Conservation (phyloP, 92 coral and sea anemone species). For the Epizoanthus stellaris region DNA sequence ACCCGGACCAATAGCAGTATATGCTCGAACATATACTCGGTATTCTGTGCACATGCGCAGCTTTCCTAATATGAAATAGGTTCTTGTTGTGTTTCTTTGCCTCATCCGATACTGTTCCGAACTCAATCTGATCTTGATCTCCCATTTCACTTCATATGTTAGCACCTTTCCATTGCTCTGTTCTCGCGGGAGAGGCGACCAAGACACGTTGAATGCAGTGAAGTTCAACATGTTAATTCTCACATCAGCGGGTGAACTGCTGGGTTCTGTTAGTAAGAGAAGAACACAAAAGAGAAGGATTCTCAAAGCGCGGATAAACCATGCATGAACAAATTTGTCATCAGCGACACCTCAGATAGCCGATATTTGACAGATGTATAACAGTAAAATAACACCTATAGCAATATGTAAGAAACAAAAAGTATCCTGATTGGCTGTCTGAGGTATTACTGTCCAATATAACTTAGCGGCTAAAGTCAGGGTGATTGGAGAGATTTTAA, state of each 20-base stretch:
- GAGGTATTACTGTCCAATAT: no score
- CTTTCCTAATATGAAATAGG: slow-evolving; percentile 11
- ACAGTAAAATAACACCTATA: no score
- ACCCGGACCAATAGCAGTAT: slow-evolving; percentile 66
- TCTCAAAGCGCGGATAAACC: no score
- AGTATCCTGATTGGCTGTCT: no score
- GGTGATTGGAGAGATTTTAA: no score
- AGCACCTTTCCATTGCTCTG: slow-evolving; percentile 42
- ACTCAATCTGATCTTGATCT: neutral
- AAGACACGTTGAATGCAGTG: slow-evolving; percentile 39
- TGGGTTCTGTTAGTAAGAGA: slow-evolving; percentile 26
- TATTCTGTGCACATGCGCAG: slow-evolving; percentile 36
- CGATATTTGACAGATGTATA: no score
- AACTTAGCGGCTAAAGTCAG: no score
- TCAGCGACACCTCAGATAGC: no score
- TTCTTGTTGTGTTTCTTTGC: slow-evolving; percentile 11
- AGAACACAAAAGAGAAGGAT: neutral
- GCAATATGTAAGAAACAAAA: no score
- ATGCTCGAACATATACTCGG: slow-evolving; percentile 59
- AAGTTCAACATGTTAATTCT: neutral
- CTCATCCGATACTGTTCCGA: neutral
- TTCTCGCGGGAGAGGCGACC: slow-evolving; percentile 46
- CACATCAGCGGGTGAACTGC: slow-evolving; percentile 25
- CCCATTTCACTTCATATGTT: slow-evolving; percentile 39
- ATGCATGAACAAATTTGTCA: no score